These are phyloP conservation scores for Heliconius melpomene DNA, from an alignment of 1,140 invertebrate genomes.

Conservation along the genomic window DNA sequence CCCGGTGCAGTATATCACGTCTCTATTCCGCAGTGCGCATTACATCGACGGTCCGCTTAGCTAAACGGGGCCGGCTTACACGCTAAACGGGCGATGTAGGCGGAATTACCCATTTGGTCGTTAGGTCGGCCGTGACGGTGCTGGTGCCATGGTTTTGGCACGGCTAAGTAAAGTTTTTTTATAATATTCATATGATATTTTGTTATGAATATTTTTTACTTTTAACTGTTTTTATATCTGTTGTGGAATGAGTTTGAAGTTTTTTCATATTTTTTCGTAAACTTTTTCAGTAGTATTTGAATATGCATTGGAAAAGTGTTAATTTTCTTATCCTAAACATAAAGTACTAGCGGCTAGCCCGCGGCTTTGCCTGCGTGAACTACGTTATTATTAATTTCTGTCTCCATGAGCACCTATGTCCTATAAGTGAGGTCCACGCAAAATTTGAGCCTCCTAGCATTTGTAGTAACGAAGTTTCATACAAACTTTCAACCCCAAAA, in stretches of 20 bases:
- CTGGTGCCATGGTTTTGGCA: slow-evolving; percentile 33
- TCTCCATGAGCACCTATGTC: too few species aligned
- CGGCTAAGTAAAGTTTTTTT: slow-evolving; percentile 17
- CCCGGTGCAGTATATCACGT: slow-evolving; percentile 37
- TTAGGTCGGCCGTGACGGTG: slow-evolving; percentile 23
- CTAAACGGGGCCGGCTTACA: slow-evolving; percentile 30
- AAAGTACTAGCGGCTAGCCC: too few species aligned
- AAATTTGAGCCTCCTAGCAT: too few species aligned
- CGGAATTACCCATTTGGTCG: slow-evolving; percentile 35
- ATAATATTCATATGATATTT: slow-evolving; percentile 19
- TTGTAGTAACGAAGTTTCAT: too few species aligned
- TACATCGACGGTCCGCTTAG: slow-evolving; percentile 42
- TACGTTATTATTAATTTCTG: too few species aligned
- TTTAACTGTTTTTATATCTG: neutral
- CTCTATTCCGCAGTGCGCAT: slow-evolving; percentile 49
- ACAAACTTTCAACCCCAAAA: too few species aligned
- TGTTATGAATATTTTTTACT: neutral
- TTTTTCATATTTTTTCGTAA: neutral
- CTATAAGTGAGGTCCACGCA: too few species aligned
- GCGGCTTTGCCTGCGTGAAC: too few species aligned
- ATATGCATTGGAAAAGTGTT: too few species aligned
- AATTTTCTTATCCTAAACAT: too few species aligned
- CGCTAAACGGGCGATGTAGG: slow-evolving; percentile 36
- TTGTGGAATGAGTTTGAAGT: neutral
- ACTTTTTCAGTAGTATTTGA: too few species aligned